These are phyloP conservation scores for Perizoma flavofasciatum DNA, from an alignment of 2,888 invertebrate genomes.

Conservation along the genomic window DNA sequence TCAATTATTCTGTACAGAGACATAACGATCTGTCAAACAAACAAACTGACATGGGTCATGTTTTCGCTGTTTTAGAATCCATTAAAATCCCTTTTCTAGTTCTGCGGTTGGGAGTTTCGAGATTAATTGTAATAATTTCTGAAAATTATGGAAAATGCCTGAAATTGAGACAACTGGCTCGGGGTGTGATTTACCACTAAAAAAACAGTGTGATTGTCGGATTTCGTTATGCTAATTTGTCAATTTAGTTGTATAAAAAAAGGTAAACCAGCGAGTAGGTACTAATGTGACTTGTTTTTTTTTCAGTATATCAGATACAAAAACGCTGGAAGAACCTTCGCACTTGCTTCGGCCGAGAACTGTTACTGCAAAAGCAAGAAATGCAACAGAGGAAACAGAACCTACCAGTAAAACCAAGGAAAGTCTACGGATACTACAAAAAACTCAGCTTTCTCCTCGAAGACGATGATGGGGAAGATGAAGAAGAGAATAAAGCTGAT, in stretches of 20 bases:
- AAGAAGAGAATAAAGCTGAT: slow-evolving; percentile 30
- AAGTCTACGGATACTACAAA: slow-evolving; percentile 58
- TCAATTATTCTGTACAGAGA: slow-evolving; percentile 19
- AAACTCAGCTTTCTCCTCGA: slow-evolving; percentile 48
- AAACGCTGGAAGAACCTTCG: slow-evolving; percentile 64
- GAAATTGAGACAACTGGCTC: too few species aligned
- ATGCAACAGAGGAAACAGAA: slow-evolving; percentile 40
- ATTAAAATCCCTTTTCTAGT: slow-evolving; percentile 35
- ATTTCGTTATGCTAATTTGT: too few species aligned
- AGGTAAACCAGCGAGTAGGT: not conserved
- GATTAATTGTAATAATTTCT: slow-evolving; percentile 35
- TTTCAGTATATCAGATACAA: slow-evolving; percentile 47
- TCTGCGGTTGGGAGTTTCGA: slow-evolving; percentile 33
- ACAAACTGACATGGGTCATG: slow-evolving; percentile 36
- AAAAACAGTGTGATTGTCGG: too few species aligned
- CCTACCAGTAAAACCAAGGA: slow-evolving; percentile 48
- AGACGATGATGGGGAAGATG: slow-evolving; percentile 19
- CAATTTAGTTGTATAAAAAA: not conserved
- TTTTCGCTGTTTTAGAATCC: slow-evolving; percentile 27
- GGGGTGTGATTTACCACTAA: too few species aligned
- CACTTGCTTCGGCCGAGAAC: slow-evolving; percentile 62
- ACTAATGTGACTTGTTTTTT: not conserved
- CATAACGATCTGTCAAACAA: slow-evolving; percentile 39
- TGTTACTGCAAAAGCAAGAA: slow-evolving; percentile 53
- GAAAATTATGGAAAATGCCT: not conserved